Evolutionary conservation across 2,797 vertebrate species (phyloP).

Genomic region (Helarctos malayanus): DNA sequence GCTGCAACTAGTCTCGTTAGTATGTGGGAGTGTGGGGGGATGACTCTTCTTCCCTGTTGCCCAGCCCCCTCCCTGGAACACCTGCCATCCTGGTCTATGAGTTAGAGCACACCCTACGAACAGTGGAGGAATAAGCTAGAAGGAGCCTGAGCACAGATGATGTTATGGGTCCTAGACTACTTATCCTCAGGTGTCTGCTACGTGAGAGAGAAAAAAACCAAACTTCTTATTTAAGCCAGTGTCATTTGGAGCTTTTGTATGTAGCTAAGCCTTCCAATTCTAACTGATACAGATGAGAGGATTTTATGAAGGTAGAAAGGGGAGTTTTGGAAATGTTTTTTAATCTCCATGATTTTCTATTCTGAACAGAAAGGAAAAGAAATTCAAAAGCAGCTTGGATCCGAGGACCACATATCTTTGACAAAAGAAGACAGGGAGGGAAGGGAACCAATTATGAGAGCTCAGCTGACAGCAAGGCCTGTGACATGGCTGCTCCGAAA

Average conservation of each 20-base stretch:
- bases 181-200: not conserved
- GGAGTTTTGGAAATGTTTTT: not conserved
- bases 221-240: conserved; percentile 4
- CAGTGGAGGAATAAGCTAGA: not conserved
- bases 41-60: not conserved
- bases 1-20: not conserved
- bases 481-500: not conserved
- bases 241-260: not conserved
- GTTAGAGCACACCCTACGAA: not conserved
- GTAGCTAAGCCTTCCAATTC: not conserved
- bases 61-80: not conserved
- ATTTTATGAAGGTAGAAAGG: not conserved
- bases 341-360: not conserved
- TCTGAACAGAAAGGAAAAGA: conserved; percentile 43
- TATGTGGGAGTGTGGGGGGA: too few species aligned
- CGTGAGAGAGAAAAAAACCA: not conserved
- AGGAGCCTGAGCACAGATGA: not conserved
- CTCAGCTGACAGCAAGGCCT: not conserved
- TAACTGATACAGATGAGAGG: not conserved
- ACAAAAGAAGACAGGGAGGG: not conserved
- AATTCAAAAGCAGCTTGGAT: conserved; percentile 31
- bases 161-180: not conserved
- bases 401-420: not conserved
- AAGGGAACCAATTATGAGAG: not conserved
- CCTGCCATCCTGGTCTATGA: not conserved